Conservation (phyloP, 1,140 invertebrate species). For the Pomacea maculata region DNA sequence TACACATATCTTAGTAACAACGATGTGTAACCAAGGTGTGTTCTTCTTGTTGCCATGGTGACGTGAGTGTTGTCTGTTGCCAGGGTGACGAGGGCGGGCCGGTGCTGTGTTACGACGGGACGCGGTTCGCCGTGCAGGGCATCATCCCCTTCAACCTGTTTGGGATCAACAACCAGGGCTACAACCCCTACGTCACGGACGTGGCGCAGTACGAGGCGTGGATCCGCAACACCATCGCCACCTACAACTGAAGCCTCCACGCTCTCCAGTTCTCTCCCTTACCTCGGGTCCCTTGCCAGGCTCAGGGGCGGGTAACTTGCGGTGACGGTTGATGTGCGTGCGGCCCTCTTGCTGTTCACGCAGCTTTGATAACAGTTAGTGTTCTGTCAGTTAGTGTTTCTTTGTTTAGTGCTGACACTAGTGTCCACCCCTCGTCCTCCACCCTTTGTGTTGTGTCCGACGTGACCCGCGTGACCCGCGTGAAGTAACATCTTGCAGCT, state of each 20-base stretch:
- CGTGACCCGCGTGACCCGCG: too few relatives aligned
- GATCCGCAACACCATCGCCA: constrained; percentile 12
- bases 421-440: too few relatives aligned
- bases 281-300: neutral
- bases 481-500: too few relatives aligned
- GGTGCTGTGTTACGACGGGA: constrained; percentile 14
- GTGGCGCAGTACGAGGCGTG: neutral
- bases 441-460: too few relatives aligned
- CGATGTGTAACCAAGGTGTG: too few relatives aligned
- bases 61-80: neutral
- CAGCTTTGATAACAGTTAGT: neutral
- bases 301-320: neutral
- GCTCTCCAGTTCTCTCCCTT: neutral
- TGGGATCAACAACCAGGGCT: neutral
- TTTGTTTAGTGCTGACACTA: too few relatives aligned
- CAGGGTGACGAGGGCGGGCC: constrained; percentile 23
- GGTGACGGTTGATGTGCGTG: constrained; percentile 15
- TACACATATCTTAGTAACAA: too few relatives aligned
- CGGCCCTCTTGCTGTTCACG: neutral
- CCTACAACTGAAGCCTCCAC: neutral
- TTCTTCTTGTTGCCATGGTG: too few relatives aligned
- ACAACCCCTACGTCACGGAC: constrained; percentile 12
- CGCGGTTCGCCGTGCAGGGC: constrained; percentile 14
- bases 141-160: constrained; percentile 10
- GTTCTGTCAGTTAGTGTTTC: too few relatives aligned